Evolutionary conservation across 2,797 vertebrate genomes (phyloP).

Genomic region (Lepus oiostolus): DNA sequence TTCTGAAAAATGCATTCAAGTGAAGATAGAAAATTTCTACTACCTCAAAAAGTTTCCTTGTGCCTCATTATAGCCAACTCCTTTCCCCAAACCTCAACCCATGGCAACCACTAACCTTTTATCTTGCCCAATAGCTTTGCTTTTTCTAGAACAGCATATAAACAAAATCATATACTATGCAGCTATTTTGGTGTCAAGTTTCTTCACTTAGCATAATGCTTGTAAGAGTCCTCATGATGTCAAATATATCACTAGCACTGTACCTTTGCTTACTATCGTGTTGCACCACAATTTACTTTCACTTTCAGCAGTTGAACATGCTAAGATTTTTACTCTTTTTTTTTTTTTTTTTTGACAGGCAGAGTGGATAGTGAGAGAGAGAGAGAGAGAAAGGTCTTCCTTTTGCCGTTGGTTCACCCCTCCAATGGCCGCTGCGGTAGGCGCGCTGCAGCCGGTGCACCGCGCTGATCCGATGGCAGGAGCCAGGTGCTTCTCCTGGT

Average conservation of each 20-base stretch:
- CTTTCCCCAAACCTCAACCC: not conserved
- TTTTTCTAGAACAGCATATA: not conserved
- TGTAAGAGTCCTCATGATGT: not conserved
- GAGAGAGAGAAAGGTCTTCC: too few species aligned
- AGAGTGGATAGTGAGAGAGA: too few species aligned
- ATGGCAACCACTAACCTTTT: not conserved
- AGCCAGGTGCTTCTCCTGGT: too few species aligned
- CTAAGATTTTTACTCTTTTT: conserved; percentile 32
- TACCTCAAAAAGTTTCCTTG: not conserved
- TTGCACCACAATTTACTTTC: not conserved
- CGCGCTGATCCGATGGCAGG: too few species aligned
- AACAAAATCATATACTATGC: not conserved
- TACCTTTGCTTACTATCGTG: not conserved
- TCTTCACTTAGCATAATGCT: not conserved
- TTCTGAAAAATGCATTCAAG: conserved; percentile 2
- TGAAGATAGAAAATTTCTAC: not conserved
- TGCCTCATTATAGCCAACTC: not conserved
- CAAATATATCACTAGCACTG: not conserved
- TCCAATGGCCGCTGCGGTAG: too few species aligned
- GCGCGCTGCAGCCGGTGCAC: too few species aligned
- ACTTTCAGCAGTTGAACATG: not conserved
- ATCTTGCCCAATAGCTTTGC: not conserved
- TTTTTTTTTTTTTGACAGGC: too few species aligned
- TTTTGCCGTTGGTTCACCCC: too few species aligned
- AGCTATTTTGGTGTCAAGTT: not conserved